Evolutionary conservation across 2,888 invertebrate genomes (phyloP).

Genomic region (Ochropleura plecta): DNA sequence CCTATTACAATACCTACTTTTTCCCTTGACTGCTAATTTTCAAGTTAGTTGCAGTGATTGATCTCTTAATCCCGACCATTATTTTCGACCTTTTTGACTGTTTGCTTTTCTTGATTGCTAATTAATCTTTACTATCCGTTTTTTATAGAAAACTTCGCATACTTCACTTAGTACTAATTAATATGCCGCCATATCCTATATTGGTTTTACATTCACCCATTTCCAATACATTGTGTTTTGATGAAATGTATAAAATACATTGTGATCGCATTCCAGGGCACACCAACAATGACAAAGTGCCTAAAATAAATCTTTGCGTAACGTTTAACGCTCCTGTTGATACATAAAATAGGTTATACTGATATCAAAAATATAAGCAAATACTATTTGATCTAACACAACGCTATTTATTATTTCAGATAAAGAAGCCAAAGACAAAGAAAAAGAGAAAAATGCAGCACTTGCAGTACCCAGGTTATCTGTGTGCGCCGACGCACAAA

Average conservation of each 20-base stretch:
- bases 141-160: background rate
- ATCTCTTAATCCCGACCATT: background rate
- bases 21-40: background rate
- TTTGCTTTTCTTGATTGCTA: background rate
- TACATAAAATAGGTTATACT: background rate
- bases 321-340: constrained; percentile 16
- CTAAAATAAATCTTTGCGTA: constrained; percentile 43
- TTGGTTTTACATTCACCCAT: constrained; percentile 9
- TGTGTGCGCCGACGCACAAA: constrained; percentile 98
- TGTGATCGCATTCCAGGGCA: constrained; percentile 15
- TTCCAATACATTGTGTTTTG: constrained; percentile 2
- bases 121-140: background rate
- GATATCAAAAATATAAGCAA: background rate
- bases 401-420: constrained; percentile 86
- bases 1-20: background rate
- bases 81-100: background rate
- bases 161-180: background rate
- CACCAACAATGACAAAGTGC: constrained; percentile 18
- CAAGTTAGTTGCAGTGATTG: background rate
- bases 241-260: constrained; percentile 35
- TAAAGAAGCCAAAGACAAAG: constrained; percentile 95
- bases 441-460: constrained; percentile 94
- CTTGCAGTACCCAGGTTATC: constrained; percentile 96
- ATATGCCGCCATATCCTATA: background rate
- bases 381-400: background rate